A percentile compares a stretch with the other conserved stretches of the same genome.
These are phyloP conservation scores for Xylophagus ater DNA, from an alignment of 2,888 invertebrate species.

Conservation along the genomic window DNA sequence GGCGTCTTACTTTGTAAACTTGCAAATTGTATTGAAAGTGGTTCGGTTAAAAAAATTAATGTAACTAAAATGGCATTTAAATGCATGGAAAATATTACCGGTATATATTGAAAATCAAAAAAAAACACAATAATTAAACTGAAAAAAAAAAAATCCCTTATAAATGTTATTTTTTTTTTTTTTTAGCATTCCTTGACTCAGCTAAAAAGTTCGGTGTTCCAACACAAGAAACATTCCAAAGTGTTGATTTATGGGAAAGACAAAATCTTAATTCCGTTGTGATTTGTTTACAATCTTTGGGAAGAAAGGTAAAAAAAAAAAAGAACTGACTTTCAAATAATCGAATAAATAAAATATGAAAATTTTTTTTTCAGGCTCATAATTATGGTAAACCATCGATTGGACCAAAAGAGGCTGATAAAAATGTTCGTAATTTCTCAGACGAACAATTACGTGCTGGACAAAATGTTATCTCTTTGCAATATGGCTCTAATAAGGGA, in stretches of 20 bases:
- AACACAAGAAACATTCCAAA: constrained; percentile 91
- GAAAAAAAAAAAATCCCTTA: constrained; percentile 3
- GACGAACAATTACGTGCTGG: constrained; percentile 91
- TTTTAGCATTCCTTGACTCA: constrained; percentile 65
- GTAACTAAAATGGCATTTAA: constrained; percentile 87
- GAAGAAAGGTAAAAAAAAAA: constrained; percentile 74
- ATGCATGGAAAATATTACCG: constrained; percentile 96
- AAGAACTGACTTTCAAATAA: not conserved
- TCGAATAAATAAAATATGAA: not conserved
- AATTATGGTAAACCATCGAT: constrained; percentile 77
- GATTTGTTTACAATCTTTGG: constrained; percentile 87
- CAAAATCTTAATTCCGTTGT: constrained; percentile 95
- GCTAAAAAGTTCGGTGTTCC: constrained; percentile 82
- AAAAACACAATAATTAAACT: not conserved
- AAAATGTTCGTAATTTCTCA: constrained; percentile 85
- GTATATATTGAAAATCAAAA: constrained; percentile 16
- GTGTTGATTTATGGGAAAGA: constrained; percentile 93
- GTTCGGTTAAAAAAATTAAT: constrained; percentile 85
- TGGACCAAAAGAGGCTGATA: constrained; percentile 93
- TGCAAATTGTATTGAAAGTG: constrained; percentile 75
- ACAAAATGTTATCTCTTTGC: constrained; percentile 84
- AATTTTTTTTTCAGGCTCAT: constrained; percentile 48
- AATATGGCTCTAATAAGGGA: constrained; percentile 96
- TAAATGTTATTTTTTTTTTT: constrained; percentile 6
- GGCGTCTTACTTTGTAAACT: constrained; percentile 84